These are phyloP conservation scores for Mechanitis messenoides DNA, from an alignment of 2,888 invertebrate genomes.

Conservation along the genomic window DNA sequence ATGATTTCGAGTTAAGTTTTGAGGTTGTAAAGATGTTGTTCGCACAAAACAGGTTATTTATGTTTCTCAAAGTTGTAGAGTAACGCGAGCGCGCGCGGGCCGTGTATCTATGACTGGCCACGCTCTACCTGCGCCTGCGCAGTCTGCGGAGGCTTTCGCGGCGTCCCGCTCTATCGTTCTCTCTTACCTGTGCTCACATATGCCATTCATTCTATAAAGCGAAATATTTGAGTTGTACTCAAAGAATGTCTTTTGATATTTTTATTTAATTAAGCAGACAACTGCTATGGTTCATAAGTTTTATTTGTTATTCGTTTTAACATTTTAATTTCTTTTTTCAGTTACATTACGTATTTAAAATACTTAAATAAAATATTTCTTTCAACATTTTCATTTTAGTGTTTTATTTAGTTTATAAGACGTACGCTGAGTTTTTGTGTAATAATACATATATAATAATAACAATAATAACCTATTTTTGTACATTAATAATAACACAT, in stretches of 20 bases:
- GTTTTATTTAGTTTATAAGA: too few relatives aligned
- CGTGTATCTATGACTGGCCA: constrained; percentile 56
- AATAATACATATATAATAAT: too few relatives aligned
- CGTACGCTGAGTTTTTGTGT: too few relatives aligned
- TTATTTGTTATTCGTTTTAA: neutral
- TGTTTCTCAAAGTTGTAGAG: constrained; percentile 35
- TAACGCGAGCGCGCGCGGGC: constrained; percentile 61
- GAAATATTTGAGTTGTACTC: constrained; percentile 4
- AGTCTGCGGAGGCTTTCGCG: constrained; percentile 47
- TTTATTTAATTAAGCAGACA: neutral
- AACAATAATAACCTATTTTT: too few relatives aligned
- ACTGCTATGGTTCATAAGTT: too few relatives aligned
- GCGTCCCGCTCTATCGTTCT: constrained; percentile 54
- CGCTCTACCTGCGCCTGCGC: constrained; percentile 50
- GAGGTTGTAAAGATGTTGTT: constrained; percentile 44
- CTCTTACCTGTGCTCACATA: constrained; percentile 44
- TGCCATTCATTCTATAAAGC: constrained; percentile 21
- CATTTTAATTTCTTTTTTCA: too few relatives aligned
- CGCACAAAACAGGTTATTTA: constrained; percentile 46
- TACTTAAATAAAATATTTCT: too few relatives aligned
- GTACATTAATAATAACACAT: too few relatives aligned
- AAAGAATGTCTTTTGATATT: neutral
- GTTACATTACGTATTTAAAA: too few relatives aligned
- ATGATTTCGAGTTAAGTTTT: constrained; percentile 26
- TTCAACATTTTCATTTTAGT: too few relatives aligned